Evolutionary conservation across 2,797 vertebrate genomes (phyloP).

Genomic region (Labroides dimidiatus): DNA sequence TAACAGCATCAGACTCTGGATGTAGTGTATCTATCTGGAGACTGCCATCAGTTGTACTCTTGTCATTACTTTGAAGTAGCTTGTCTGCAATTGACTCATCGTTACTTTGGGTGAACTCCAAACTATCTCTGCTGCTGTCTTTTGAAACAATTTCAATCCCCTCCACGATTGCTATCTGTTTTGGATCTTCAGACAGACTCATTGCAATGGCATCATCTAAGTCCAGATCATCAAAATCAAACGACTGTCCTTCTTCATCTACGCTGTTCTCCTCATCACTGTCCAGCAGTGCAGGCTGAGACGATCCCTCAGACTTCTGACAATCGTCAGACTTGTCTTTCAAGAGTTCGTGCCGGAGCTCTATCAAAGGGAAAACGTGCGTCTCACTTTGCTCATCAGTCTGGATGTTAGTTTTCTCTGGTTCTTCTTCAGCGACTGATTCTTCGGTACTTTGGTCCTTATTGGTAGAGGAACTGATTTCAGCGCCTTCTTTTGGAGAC

Average conservation of each 20-base stretch:
- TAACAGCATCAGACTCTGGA: neutral
- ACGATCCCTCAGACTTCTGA: neutral
- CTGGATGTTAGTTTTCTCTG: slow-evolving; percentile 10
- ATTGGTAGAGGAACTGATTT: neutral
- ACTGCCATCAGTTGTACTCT: neutral
- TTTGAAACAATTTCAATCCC: slow-evolving; percentile 39
- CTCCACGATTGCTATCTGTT: slow-evolving; percentile 37
- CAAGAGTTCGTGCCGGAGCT: slow-evolving; percentile 9
- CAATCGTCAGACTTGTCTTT: slow-evolving; percentile 28
- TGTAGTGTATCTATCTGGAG: neutral
- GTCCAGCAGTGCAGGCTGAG: slow-evolving; percentile 8
- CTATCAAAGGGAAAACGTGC: neutral
- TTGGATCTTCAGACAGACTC: neutral
- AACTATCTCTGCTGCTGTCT: slow-evolving; percentile 11
- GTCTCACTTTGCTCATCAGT: slow-evolving; percentile 10
- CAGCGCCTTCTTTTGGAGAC: slow-evolving; percentile 12
- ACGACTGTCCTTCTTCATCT: slow-evolving; percentile 72
- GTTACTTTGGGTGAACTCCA: slow-evolving; percentile 10
- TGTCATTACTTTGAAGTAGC: slow-evolving; percentile 1
- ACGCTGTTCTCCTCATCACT: slow-evolving; percentile 48
- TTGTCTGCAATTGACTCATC: slow-evolving; percentile 7
- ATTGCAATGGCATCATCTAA: slow-evolving; percentile 52
- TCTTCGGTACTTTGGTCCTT: slow-evolving; percentile 15
- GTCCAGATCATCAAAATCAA: slow-evolving; percentile 77
- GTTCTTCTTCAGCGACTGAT: neutral